These are phyloP conservation scores for Patella pellucida DNA, from an alignment of 2,888 invertebrate genomes.

Conservation along the genomic window DNA sequence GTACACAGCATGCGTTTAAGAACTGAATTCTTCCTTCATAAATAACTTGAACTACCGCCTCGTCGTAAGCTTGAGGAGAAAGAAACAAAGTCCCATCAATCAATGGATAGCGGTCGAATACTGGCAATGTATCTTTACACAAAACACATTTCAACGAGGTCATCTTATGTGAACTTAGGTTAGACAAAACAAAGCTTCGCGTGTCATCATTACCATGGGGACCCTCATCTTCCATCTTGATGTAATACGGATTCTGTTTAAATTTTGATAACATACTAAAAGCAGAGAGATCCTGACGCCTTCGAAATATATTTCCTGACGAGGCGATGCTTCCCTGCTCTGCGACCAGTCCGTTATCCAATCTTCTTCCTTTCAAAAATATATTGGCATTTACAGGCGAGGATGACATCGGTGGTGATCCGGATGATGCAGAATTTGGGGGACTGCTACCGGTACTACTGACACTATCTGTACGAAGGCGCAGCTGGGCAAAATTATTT, in stretches of 20 bases:
- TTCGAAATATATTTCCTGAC: constrained; percentile 82
- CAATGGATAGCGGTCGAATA: constrained; percentile 96
- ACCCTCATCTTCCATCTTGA: constrained; percentile 99
- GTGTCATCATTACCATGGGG: constrained; percentile 99
- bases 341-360: constrained; percentile 31
- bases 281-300: constrained; percentile 93
- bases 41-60: constrained; percentile 65
- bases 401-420: constrained; percentile 50
- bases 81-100: constrained; percentile 98
- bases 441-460: constrained; percentile 70
- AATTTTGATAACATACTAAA: constrained; percentile 82
- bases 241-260: constrained; percentile 98
- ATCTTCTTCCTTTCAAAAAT: constrained; percentile 26
- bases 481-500: constrained; percentile 25
- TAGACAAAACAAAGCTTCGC: constrained; percentile 93
- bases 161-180: constrained; percentile 92
- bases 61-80: constrained; percentile 91
- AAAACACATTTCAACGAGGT: constrained; percentile 85
- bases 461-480: constrained; percentile 68
- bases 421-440: constrained; percentile 61
- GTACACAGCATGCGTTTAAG: constrained; percentile 95
- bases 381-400: constrained; percentile 43
- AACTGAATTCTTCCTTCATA: constrained; percentile 88
- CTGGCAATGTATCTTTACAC: constrained; percentile 87
- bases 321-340: constrained; percentile 44